Evolutionary conservation across 2,888 invertebrate species (phyloP), one percentile per base, ranked within the genome.

Genomic region (Ochropacha duplaris): DNA sequence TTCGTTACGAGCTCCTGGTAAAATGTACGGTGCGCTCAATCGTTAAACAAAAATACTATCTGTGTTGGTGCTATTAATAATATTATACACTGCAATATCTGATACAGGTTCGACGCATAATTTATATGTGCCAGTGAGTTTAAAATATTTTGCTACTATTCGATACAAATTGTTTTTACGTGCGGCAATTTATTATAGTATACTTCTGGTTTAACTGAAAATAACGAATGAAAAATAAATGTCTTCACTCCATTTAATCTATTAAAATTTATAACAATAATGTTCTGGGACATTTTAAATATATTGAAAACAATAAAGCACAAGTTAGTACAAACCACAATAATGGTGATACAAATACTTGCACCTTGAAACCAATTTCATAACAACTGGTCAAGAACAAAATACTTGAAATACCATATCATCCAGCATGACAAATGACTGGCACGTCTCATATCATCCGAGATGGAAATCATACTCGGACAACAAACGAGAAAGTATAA

Each of bases 1-100:
- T 86, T 90, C 85, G 90, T 90, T 90, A 90, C 81, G 79, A 81
- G 86, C 90, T 88, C 85, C 90, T 74, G 84, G 88, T 88, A 83
- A 81, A 85, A 84, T 80, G 84, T 74, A 78, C 67, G 73, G 74
- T 66, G 75, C 11, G 31, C 81, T 74, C 82, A 85, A 83, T 85
- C 79, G 83, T 80, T 83, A 86, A 74, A 83, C 71, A 82, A 76
- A 80, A 84, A 83, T 74, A 77, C 86, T 87, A 90, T 91, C 90
- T 84, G 74, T 77, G 71, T 74, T 75, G 70, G 59, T 66, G 81
- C 89, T 87, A 90, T 91, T 91, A 90, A 91, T 90, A 88, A 86
- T 88, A 86, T 78, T 79, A 80, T 72, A 79, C 80, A 75, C 72
- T 64, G 76, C 77, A 75, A 79, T 81, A 90, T 90, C 90, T 79